phyloP scores from a whole-genome alignment of 1,140 invertebrate species.

The Hermetia illucens region DNA sequence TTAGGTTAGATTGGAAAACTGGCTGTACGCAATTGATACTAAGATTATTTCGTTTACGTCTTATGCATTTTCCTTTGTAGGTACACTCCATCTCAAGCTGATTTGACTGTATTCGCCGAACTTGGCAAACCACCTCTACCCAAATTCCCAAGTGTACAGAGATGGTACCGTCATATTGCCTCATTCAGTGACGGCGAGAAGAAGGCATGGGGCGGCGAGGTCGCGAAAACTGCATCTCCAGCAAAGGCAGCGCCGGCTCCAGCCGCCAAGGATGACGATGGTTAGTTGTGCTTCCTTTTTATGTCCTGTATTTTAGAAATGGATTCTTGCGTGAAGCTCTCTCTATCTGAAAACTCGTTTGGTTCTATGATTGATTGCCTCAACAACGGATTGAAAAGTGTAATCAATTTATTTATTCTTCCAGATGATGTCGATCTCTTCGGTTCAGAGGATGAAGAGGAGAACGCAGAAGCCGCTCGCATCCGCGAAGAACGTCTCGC shows the following conservation, averaged over 20 bases:
- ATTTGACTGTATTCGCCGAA: constrained; percentile 67
- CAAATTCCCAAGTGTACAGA: constrained; percentile 56
- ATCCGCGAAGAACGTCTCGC: constrained; percentile 74
- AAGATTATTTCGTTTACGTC: too few species aligned
- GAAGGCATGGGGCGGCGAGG: constrained; percentile 35
- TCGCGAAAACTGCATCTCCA: constrained; percentile 39
- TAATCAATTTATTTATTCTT: too few species aligned
- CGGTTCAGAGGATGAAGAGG: constrained; percentile 70
- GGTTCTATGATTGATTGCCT: too few species aligned
- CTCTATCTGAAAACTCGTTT: too few species aligned
- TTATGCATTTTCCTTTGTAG: too few species aligned
- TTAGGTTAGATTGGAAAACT: too few species aligned
- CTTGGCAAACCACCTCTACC: constrained; percentile 56
- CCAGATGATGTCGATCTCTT: constrained; percentile 86
- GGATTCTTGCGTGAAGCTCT: too few species aligned
- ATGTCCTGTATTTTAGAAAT: too few species aligned
- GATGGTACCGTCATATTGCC: constrained; percentile 94
- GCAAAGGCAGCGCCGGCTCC: constrained; percentile 37
- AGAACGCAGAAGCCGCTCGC: constrained; percentile 66
- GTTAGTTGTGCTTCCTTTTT: too few species aligned
- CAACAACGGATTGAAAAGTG: too few species aligned
- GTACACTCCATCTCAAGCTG: constrained; percentile 69
- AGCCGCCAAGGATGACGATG: constrained; percentile 39
- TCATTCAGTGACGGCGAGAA: constrained; percentile 51
- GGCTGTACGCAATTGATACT: too few species aligned